Evolutionary conservation across 2,113 vertebrate species (phyloP).

Genomic region (Pogona vitticeps): DNA sequence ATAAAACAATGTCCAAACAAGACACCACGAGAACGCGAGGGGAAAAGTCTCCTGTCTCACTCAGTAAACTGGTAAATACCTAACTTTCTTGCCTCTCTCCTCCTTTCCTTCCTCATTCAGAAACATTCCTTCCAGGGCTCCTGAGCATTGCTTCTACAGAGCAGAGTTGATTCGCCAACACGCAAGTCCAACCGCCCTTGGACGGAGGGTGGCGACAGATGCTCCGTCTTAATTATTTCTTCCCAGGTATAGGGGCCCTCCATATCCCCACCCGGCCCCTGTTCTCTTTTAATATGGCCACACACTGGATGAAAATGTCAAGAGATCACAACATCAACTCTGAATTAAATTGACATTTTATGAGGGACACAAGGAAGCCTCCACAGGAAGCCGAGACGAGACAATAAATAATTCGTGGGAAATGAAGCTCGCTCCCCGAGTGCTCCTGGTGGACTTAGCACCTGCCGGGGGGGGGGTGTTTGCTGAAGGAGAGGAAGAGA

Average conservation of each 20-base stretch:
- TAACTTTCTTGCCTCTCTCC: neutral
- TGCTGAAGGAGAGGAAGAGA: fast-evolving
- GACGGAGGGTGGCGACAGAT: fast-evolving
- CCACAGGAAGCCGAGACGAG: conserved; percentile 27
- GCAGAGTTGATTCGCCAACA: fast-evolving
- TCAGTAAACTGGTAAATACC: too few species aligned
- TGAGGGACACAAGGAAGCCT: conserved; percentile 32
- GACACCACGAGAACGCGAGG: too few species aligned
- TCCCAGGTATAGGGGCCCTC: conserved; percentile 16
- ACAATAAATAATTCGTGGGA: conserved; percentile 48
- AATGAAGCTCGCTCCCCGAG: neutral
- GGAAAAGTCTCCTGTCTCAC: neutral
- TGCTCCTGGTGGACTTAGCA: fast-evolving
- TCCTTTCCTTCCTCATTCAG: neutral
- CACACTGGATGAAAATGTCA: conserved; percentile 66
- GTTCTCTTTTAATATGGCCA: conserved; percentile 36
- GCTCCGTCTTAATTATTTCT: neutral
- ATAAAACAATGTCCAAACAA: neutral
- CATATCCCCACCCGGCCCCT: conserved; percentile 21
- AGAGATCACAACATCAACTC: neutral
- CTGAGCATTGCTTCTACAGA: neutral
- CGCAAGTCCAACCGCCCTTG: fast-evolving
- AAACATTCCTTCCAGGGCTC: fast-evolving
- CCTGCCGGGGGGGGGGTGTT: fast-evolving
- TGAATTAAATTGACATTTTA: conserved; percentile 72